Evolutionary conservation across 1,140 invertebrate species (phyloP), one percentile per base, ranked within the genome.

Genomic region (Diplogasteroides magnus): DNA sequence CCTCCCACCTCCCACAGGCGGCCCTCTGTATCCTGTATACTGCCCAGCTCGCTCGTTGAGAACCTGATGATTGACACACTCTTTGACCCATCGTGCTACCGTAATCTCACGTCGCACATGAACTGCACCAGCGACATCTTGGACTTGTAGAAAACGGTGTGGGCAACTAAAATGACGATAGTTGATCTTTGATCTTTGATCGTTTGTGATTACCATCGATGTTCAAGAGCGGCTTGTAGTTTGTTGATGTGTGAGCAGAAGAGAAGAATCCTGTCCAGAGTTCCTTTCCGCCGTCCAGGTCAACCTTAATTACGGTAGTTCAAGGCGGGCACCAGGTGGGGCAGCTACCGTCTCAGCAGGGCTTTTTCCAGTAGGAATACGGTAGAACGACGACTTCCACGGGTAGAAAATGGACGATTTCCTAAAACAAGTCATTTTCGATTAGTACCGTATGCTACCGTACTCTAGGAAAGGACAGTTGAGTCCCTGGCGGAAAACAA

Each of bases 201-300:
- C n/a, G n/a, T n/a, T n/a, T n/a, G n/a, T n/a, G 19, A n/a, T 72
- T 56, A 72, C 72, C 72, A 57, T 77, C 76, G 29, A 78, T 68
- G 32, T 77, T 77, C 58, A 77, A 48, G 1, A 77, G 61, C 25
- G 77, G 77, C 37, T 68, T 37, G 23, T 64, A 78, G 59, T 64
- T 68, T 27, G 48, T 64, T n/a, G 68, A 77, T 25, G 78, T 61
- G 60, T 73, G 75, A 28, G 77, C 76, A 27, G 77, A 78, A 1
- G 76, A 67, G 62, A 78, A 77, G 71, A 77, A 78, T 25, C 76
- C 76, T 60, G 66, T 73, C 76, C 76, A 77, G 63, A 77, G 68
- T 68, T 77, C 75, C 64, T 78, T 78, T 62, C 77, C 76, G 2
- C 77, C 77, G n/a, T 74, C 77, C 31, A 77, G 56, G 59, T 79